These are phyloP conservation scores for Hofmannophila pseudospretella DNA, from an alignment of 2,888 invertebrate species.

Conservation along the genomic window DNA sequence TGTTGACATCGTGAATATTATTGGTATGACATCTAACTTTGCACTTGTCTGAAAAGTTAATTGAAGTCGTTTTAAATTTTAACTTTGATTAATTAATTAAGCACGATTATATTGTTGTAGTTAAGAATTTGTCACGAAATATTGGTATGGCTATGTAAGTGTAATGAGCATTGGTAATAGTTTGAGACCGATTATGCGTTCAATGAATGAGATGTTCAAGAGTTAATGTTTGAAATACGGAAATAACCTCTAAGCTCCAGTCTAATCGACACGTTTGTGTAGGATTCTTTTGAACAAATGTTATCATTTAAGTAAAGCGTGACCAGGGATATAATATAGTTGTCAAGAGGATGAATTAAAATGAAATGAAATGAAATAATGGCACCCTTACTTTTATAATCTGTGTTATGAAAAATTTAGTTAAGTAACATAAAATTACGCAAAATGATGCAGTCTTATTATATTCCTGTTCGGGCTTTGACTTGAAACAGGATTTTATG, in stretches of 20 bases:
- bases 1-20: not conserved
- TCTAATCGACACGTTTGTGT: too few relatives aligned
- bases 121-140: slow-evolving; percentile 23
- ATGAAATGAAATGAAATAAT: too few relatives aligned
- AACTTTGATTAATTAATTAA: slow-evolving; percentile 11
- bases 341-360: too few relatives aligned
- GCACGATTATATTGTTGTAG: slow-evolving; percentile 26
- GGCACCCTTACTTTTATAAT: too few relatives aligned
- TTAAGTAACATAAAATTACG: too few relatives aligned
- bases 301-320: too few relatives aligned
- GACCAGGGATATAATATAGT: too few relatives aligned
- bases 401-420: too few relatives aligned
- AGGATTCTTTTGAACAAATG: too few relatives aligned
- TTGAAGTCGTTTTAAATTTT: not conserved
- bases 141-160: slow-evolving; percentile 19
- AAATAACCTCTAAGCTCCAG: slow-evolving; percentile 26
- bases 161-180: slow-evolving; percentile 44
- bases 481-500: not conserved
- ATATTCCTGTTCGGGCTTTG: not conserved
- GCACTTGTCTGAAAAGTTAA: not conserved
- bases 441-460: too few relatives aligned
- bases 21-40: not conserved
- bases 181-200: slow-evolving; percentile 53
- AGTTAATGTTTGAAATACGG: slow-evolving; percentile 60
- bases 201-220: slow-evolving; percentile 49